A percentile compares a stretch with the other conserved stretches of the same genome.
Evolutionary conservation across 1,140 invertebrate species (phyloP).

Genomic region (Melanaphis sacchari): DNA sequence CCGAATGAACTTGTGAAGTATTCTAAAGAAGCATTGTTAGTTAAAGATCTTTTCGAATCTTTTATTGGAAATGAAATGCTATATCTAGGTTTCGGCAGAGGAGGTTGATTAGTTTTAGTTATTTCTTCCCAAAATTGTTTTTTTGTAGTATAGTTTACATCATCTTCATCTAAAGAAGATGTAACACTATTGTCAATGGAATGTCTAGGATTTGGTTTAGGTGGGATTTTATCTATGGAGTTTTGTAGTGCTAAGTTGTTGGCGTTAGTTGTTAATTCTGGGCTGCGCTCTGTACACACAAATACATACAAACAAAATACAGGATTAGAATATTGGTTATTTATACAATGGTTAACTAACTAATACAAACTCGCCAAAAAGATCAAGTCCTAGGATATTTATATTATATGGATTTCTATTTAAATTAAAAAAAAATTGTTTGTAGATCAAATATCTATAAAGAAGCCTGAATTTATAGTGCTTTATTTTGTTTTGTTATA

Average conservation of each 20-base stretch:
- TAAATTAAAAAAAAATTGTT: not conserved
- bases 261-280: slow-evolving; percentile 56
- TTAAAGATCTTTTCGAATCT: not conserved
- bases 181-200: slow-evolving; percentile 55
- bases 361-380: slow-evolving; percentile 48
- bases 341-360: slow-evolving; percentile 46
- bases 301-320: slow-evolving; percentile 51
- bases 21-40: slow-evolving; percentile 47
- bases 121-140: slow-evolving; percentile 56
- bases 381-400: slow-evolving; percentile 17
- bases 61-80: slow-evolving; percentile 60
- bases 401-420: slow-evolving; percentile 10
- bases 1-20: slow-evolving; percentile 9
- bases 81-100: slow-evolving; percentile 64
- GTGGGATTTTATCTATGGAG: slow-evolving; percentile 60
- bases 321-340: slow-evolving; percentile 51
- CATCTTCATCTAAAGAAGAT: slow-evolving; percentile 45
- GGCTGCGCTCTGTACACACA: slow-evolving; percentile 51
- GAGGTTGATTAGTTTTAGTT: slow-evolving; percentile 59
- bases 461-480: not conserved
- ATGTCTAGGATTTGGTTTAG: slow-evolving; percentile 64
- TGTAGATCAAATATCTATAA: not conserved
- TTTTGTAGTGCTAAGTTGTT: slow-evolving; percentile 44
- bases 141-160: slow-evolving; percentile 50
- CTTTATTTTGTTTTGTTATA: slow-evolving; percentile 39